A percentile compares a stretch with the other conserved stretches of the same genome.
Conservation (phyloP, 2,888 invertebrate genomes). For the Phrixothrix hirtus region DNA sequence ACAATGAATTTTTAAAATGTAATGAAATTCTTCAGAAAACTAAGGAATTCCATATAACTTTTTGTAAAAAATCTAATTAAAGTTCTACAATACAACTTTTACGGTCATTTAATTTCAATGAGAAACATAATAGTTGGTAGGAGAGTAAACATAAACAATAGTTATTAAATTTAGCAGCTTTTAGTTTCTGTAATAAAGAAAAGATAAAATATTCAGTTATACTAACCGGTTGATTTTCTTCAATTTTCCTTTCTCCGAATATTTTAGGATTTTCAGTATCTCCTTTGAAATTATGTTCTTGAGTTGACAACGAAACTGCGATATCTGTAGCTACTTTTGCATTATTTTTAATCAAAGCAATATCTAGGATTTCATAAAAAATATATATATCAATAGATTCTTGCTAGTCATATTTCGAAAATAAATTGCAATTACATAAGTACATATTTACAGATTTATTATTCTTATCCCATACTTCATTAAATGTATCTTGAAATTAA, state of each 20-base stretch:
- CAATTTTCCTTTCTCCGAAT: slow-evolving; percentile 4
- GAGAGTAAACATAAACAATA: neutral
- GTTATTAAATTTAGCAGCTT: neutral
- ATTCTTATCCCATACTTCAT: too few relatives aligned
- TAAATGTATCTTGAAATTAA: too few relatives aligned
- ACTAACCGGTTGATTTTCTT: slow-evolving; percentile 26
- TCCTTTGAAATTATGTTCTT: slow-evolving; percentile 34
- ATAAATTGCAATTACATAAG: too few relatives aligned
- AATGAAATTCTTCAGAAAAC: too few relatives aligned
- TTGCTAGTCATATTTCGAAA: too few relatives aligned
- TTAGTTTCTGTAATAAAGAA: neutral
- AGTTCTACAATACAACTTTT: too few relatives aligned
- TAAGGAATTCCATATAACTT: neutral
- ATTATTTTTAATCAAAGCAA: slow-evolving; percentile 92
- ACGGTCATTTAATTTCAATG: too few relatives aligned
- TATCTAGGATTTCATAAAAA: too few relatives aligned
- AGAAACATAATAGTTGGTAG: too few relatives aligned
- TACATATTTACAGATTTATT: too few relatives aligned
- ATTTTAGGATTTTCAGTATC: slow-evolving; percentile 2
- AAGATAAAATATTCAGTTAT: neutral
- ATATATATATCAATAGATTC: too few relatives aligned
- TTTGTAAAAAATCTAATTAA: neutral
- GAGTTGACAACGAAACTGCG: slow-evolving; percentile 66
- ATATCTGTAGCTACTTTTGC: slow-evolving; percentile 82
- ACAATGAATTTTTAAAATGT: too few relatives aligned